Percentiles rank a stretch among this genome's conserved stretches.
Conservation (phyloP, 2,113 vertebrate species). For the Cairina moschata region DNA sequence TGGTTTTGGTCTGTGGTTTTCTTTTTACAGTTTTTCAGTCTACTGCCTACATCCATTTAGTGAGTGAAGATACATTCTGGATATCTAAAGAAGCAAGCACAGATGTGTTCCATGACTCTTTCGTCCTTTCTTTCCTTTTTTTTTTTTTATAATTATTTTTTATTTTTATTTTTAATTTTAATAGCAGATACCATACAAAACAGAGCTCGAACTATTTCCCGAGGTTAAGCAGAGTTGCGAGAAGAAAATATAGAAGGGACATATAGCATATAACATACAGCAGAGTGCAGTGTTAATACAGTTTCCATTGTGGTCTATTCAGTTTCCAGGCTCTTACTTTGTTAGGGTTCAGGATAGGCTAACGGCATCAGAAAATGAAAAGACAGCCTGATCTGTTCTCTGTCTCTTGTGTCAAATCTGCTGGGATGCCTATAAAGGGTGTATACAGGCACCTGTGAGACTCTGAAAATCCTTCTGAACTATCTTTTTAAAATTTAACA, state of each 20-base stretch:
- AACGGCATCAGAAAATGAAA: background rate
- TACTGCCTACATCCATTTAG: background rate
- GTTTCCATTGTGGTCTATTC: background rate
- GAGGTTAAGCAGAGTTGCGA: background rate
- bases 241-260: background rate
- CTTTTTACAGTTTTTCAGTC: background rate
- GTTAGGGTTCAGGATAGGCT: background rate
- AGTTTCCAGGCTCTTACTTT: background rate
- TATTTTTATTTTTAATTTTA: background rate
- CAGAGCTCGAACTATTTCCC: background rate
- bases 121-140: background rate
- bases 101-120: background rate
- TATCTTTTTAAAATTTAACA: slow-evolving; percentile 47
- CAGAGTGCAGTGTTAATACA: slow-evolving; percentile 67
- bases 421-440: background rate
- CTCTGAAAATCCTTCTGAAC: slow-evolving; percentile 1
- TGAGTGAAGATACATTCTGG: background rate
- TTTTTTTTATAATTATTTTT: too few relatives aligned
- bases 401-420: background rate
- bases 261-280: slow-evolving; percentile 20
- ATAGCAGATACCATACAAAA: background rate
- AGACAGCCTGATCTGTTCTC: background rate
- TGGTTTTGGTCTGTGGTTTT: background rate
- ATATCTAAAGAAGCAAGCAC: background rate
- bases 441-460: background rate